A percentile compares a stretch with the other conserved stretches of the same genome.
phyloP scores from a whole-genome alignment of 1,140 invertebrate species.

The Muscidifurax raptorellus region DNA sequence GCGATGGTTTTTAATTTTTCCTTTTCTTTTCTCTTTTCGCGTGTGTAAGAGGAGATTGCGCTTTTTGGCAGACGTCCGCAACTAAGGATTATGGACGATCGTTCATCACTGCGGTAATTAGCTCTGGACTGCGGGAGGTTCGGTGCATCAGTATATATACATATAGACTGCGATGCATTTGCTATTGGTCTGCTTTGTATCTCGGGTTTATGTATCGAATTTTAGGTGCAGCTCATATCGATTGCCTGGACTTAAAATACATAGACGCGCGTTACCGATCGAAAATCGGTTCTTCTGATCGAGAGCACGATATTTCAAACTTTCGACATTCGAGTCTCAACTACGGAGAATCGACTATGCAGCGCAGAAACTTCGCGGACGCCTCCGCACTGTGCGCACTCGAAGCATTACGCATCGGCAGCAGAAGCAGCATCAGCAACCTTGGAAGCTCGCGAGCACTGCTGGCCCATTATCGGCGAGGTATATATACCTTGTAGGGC shows the following conservation, averaged over 20 bases:
- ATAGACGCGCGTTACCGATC: no score
- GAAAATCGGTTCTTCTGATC: no score
- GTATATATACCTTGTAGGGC: slow-evolving; percentile 63
- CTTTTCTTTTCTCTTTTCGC: neutral
- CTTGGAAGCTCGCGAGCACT: slow-evolving; percentile 51
- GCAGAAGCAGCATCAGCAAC: slow-evolving; percentile 53
- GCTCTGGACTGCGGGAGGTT: neutral
- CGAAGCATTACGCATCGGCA: slow-evolving; percentile 19
- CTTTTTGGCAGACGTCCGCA: neutral
- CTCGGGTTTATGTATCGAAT: no score
- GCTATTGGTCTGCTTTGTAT: no score
- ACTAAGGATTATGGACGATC: slow-evolving; percentile 20
- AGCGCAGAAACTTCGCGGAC: neutral
- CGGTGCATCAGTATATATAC: no score
- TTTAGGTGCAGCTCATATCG: no score
- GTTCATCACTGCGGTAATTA: slow-evolving; percentile 25
- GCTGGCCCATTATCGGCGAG: slow-evolving; percentile 22
- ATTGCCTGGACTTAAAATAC: no score
- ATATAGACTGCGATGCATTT: no score
- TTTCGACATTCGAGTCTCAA: no score
- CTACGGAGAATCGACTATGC: neutral
- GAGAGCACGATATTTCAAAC: no score
- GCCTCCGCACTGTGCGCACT: neutral
- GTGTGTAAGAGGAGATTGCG: neutral
- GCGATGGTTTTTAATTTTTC: slow-evolving; percentile 38